Base-by-base conservation (phyloP, 2,797 vertebrate species). In the Siniperca scherzeri region DNA sequence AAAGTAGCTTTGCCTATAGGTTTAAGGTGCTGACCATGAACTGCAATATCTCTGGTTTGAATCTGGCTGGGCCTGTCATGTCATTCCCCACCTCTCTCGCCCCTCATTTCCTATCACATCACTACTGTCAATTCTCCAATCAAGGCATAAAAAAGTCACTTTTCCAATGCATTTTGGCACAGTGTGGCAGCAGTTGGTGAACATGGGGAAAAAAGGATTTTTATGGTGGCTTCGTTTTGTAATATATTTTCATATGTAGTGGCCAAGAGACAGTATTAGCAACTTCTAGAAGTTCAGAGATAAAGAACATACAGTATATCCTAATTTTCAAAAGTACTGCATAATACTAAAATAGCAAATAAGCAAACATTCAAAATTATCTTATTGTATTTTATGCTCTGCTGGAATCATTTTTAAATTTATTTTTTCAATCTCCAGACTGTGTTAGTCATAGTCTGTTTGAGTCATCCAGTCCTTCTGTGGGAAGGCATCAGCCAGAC, bases 391-490 rank as follows among this genome's bases (percentile, higher is more conserved):
- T 52, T 61, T 30, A 22, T 9, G 6, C 19, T 27, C 10, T 74
- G n/a, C 19, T 70, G 69, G 56, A 56, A 59, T 42, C 38, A 36
- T 13, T 9, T 55, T n/a, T n/a, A n/a, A n/a, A n/a, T 44, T 66
- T n/a, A 16, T 40, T 36, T 7, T 19, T 75, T 67, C 30, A 21
- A 33, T 12, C 59, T 78, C 22, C 50, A 50, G 44, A 1, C 67
- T 44, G 33, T 80, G 52, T 75, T 38, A 69, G 52, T 83, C 71
- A 84, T 2, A 7, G 10, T 76, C 50, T 27, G 75, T 74, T 76
- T 87, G 78, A 87, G 30, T 88, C 86, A 90, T 55, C n/a, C 25
- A 7, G 40, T 59, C 48, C 64, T 17, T 86, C 68, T 0, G 7
- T 71, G 68, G 36, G 50, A 71, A 36, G 69, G 50, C 38, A 22